These are phyloP conservation scores for Megalops atlanticus DNA, from an alignment of 2,113 vertebrate genomes.

Conservation along the genomic window DNA sequence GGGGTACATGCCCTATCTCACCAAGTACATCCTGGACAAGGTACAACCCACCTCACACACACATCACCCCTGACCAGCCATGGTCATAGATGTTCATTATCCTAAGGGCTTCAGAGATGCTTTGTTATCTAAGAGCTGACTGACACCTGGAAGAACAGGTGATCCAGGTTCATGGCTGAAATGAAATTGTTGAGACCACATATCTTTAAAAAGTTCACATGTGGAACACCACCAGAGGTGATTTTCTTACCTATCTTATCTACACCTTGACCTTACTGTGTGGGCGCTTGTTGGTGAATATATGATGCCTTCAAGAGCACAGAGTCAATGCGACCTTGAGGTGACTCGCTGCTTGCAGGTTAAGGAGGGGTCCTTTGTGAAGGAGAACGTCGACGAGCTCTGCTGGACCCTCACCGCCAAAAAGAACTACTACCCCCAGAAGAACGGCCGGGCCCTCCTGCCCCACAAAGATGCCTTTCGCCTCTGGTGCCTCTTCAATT, in stretches of 20 bases:
- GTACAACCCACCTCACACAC: conserved; percentile 38
- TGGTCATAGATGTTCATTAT: not conserved
- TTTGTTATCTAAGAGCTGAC: too few species aligned
- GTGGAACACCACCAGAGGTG: not conserved
- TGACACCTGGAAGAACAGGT: too few species aligned
- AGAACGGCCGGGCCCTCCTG: conserved; percentile 69
- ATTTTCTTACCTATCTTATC: too few species aligned
- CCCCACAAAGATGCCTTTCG: conserved; percentile 85
- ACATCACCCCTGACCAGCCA: conserved; percentile 61
- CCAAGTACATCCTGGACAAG: conserved; percentile 78
- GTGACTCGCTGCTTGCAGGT: conserved; percentile 68
- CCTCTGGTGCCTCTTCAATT: conserved; percentile 98
- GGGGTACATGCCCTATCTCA: conserved; percentile 96
- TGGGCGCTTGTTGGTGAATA: too few species aligned
- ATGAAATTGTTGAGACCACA: not conserved
- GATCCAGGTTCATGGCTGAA: not conserved
- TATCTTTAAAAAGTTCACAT: not conserved
- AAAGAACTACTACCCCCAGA: conserved; percentile 86
- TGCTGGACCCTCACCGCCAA: conserved; percentile 96
- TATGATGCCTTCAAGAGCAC: too few species aligned
- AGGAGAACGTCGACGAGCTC: conserved; percentile 90
- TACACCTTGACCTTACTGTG: not conserved
- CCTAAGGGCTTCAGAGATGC: not conserved
- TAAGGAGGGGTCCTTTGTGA: conserved; percentile 86
- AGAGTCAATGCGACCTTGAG: not conserved